Evolutionary conservation across 2,888 invertebrate species (phyloP), one percentile per base, ranked within the genome.

Genomic region (Agapetus fuscipes): DNA sequence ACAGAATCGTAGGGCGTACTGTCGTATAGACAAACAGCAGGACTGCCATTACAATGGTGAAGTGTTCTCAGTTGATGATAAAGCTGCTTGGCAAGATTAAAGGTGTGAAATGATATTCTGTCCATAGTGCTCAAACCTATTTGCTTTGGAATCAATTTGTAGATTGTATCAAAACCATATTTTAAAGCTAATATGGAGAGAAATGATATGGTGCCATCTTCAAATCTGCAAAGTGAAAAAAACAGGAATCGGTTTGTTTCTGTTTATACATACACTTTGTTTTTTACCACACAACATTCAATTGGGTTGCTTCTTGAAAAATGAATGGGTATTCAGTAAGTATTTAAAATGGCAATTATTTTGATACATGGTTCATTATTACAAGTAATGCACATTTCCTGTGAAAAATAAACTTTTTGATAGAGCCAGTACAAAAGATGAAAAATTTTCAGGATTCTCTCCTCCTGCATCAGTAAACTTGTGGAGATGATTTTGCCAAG

Each of bases 141-240:
- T n/a, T 56, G 46, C 56, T 56, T 64, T 34, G 84, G 77, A 53
- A 80, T 71, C 11, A 85, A 56, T 44, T 70, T 67, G 38, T 80
- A 64, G 38, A 93, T 55, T 3, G 78, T 72, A 39, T 85, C 80
- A 57, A 95, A 85, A 34, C 94, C 93, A 62, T 89, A 81, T 48
- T 79, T 74, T 3, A 97, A 57, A 2, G 86, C 74, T 32, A 85
- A 62, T 45, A 97, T 88, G 14, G 87, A 83, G 30, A 95, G 65
- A 61, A 87, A 97, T 11, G 93, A 72, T 11, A 89, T 52, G 0
- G 96, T 94, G 3, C 97, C 97, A 68, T 96, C 95, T 71, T 97
- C 96, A 64, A 93, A 91, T 50, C 88, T 88, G 60, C 13, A 61
- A 66, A 46, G 27, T 20, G 40, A 49, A n/a, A n/a, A n/a, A n/a